Evolutionary conservation across 1,140 invertebrate species (phyloP).

Genomic region (Holcopasites calliopsidis): DNA sequence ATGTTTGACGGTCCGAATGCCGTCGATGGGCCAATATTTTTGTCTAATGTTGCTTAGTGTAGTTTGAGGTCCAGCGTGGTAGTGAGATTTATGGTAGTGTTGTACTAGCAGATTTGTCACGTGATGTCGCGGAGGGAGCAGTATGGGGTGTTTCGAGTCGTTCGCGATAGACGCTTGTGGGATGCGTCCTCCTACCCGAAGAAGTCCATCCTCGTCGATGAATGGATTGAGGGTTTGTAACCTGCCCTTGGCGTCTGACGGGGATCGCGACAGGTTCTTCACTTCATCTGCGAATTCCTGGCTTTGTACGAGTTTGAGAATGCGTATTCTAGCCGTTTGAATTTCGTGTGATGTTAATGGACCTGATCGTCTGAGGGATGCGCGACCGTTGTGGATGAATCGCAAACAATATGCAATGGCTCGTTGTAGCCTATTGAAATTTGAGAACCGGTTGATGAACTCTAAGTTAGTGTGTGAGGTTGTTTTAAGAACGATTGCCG

Average conservation of each 20-base stretch:
- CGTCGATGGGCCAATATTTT: not conserved
- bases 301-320: conserved; percentile 17
- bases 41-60: not conserved
- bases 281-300: conserved; percentile 27
- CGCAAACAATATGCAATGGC: conserved; percentile 27
- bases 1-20: not conserved
- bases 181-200: conserved; percentile 68
- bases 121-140: conserved; percentile 50
- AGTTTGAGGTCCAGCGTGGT: conserved; percentile 32
- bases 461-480: too few relatives aligned
- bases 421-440: not conserved
- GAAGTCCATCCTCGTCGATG: conserved; percentile 45
- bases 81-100: conserved; percentile 50
- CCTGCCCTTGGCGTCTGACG: not conserved
- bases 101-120: conserved; percentile 59
- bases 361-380: not conserved
- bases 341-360: conserved; percentile 11
- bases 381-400: not conserved
- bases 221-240: conserved; percentile 47
- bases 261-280: not conserved
- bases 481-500: too few relatives aligned
- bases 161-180: conserved; percentile 47
- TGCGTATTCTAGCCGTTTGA: not conserved
- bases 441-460: not conserved
- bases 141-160: conserved; percentile 58